These are phyloP conservation scores for Barnardius zonarius DNA, from an alignment of 2,113 vertebrate species.

Conservation along the genomic window DNA sequence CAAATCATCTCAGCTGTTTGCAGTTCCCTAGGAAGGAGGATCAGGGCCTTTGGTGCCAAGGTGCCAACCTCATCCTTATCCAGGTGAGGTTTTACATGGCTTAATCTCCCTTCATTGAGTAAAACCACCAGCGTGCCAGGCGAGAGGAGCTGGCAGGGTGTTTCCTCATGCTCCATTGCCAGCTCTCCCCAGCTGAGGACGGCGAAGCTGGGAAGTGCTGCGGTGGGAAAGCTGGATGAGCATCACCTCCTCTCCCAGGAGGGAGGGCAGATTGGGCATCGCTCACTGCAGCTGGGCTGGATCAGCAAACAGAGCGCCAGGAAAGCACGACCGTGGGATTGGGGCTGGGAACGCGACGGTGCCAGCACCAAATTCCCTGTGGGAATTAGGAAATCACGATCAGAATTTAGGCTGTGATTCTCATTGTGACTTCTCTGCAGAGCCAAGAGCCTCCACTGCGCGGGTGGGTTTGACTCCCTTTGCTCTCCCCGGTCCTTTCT, in stretches of 20 bases:
- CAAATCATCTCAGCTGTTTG: not conserved
- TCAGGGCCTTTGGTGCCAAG: not conserved
- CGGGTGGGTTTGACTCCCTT: not conserved
- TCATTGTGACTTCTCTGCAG: no score
- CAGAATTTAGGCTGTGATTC: not conserved
- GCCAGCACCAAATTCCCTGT: not conserved
- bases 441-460: not conserved
- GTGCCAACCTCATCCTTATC: not conserved
- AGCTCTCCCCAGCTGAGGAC: not conserved
- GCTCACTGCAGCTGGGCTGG: not conserved
- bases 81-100: not conserved
- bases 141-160: not conserved
- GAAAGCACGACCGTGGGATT: not conserved
- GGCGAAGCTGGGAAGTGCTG: not conserved
- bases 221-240: not conserved
- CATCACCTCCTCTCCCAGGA: not conserved
- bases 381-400: not conserved
- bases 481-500: not conserved
- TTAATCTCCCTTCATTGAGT: not conserved
- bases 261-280: not conserved
- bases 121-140: not conserved
- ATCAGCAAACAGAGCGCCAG: accelerated
- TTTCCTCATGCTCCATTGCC: not conserved
- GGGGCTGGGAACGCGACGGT: not conserved
- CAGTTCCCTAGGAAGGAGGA: not conserved